Percentiles rank a stretch among this genome's conserved stretches.
Evolutionary conservation across 2,113 vertebrate species (phyloP).

Genomic region (Blennius ocellaris): DNA sequence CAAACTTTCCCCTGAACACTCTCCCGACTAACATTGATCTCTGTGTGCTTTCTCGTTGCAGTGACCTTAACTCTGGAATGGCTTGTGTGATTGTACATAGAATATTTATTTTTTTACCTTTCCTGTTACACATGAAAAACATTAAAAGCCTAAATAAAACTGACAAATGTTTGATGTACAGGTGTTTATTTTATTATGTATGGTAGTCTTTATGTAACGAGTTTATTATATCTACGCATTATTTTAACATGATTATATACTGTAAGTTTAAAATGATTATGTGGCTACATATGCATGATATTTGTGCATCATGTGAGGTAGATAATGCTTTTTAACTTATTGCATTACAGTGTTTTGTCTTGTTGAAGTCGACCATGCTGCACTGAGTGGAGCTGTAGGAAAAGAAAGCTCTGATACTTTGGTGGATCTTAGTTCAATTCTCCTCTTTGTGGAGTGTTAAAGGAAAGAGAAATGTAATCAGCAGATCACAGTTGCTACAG

Average conservation of each 20-base stretch:
- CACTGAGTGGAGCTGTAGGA: conserved; percentile 80
- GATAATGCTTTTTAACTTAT: conserved; percentile 85
- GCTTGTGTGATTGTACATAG: conserved; percentile 85
- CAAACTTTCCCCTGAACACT: conserved; percentile 13
- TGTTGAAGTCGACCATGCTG: conserved; percentile 80
- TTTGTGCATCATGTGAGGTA: conserved; percentile 85
- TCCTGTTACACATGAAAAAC: conserved; percentile 64
- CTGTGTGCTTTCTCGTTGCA: conserved; percentile 80
- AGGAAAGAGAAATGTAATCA: background rate
- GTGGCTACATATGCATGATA: conserved; percentile 84
- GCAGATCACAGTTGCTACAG: no score
- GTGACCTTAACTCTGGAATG: conserved; percentile 84
- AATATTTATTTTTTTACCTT: conserved; percentile 88
- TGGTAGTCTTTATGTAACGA: conserved; percentile 76
- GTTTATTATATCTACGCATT: conserved; percentile 80
- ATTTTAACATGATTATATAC: conserved; percentile 73
- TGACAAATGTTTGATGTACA: conserved; percentile 76
- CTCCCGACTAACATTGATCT: conserved; percentile 72
- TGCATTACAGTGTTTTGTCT: conserved; percentile 77
- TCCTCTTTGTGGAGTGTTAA: conserved; percentile 56
- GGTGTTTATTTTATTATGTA: conserved; percentile 81
- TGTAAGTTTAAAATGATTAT: conserved; percentile 65
- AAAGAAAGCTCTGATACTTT: conserved; percentile 12
- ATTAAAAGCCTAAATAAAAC: conserved; percentile 38
- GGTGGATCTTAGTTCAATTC: conserved; percentile 45